Percentiles rank a stretch among this genome's conserved stretches.
These are phyloP conservation scores for Pangasius larnaudii DNA, from an alignment of 2,797 vertebrate genomes.

Conservation along the genomic window DNA sequence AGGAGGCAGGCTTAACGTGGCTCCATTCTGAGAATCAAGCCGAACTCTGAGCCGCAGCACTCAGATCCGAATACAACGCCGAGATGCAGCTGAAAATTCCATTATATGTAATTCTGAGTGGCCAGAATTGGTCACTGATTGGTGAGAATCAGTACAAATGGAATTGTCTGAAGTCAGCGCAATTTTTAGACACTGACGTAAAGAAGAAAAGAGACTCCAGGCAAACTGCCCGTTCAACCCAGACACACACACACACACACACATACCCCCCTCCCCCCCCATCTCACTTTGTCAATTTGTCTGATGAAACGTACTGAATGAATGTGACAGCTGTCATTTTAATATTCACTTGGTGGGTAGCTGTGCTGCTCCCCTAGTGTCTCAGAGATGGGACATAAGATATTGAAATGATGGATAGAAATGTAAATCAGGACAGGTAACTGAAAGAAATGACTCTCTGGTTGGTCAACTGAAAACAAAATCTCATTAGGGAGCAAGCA, in stretches of 20 bases:
- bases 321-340: conserved; percentile 53
- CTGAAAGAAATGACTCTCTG: conserved; percentile 38
- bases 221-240: conserved; percentile 21
- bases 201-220: conserved; percentile 14
- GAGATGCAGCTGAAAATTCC: conserved; percentile 6
- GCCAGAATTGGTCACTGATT: not conserved
- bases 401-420: conserved; percentile 41
- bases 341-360: conserved; percentile 27
- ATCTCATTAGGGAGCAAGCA: conserved; percentile 8
- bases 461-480: conserved; percentile 15
- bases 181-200: conserved; percentile 2
- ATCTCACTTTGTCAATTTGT: conserved; percentile 36
- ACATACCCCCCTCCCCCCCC: not conserved
- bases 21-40: not conserved
- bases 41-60: not conserved
- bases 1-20: not conserved
- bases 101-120: not conserved
- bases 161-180: conserved; percentile 16
- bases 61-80: conserved; percentile 5
- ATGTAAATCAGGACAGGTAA: conserved; percentile 43
- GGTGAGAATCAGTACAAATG: conserved; percentile 22
- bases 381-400: conserved; percentile 20
- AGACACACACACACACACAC: not conserved
- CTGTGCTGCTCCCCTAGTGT: conserved; percentile 9
- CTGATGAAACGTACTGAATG: conserved; percentile 36